phyloP scores from a whole-genome alignment of 2,888 invertebrate genomes.

The Marronus borbonicus region DNA sequence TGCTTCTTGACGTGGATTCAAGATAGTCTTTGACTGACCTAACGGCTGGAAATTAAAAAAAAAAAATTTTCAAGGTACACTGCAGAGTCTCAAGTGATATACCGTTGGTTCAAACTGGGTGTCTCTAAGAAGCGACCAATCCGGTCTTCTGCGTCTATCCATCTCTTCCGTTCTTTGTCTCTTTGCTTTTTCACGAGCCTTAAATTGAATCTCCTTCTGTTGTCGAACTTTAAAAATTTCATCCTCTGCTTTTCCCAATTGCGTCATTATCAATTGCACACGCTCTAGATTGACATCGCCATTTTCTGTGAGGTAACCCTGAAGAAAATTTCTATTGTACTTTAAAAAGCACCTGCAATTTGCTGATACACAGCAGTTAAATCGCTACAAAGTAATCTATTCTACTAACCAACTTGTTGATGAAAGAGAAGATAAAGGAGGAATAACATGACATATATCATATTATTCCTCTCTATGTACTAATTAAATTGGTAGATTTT shows the following conservation, averaged over 20 bases:
- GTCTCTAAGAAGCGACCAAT: constrained; percentile 80
- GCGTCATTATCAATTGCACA: constrained; percentile 95
- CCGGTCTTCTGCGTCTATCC: constrained; percentile 72
- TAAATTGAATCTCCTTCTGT: constrained; percentile 87
- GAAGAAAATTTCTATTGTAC: constrained; percentile 57
- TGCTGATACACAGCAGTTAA: constrained; percentile 22
- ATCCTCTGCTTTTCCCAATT: constrained; percentile 95
- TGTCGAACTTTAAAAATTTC: constrained; percentile 96
- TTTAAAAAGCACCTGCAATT: constrained; percentile 46
- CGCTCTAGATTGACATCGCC: constrained; percentile 94
- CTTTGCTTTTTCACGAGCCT: constrained; percentile 83
- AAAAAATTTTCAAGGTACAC: neutral
- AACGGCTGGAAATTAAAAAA: constrained; percentile 71
- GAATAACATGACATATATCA: no score
- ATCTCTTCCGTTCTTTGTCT: constrained; percentile 73
- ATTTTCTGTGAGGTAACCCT: constrained; percentile 96
- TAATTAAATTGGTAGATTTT: no score
- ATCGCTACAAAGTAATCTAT: neutral
- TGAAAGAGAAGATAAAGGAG: no score
- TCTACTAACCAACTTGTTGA: no score
- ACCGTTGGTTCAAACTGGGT: constrained; percentile 87
- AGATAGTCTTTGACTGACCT: constrained; percentile 74
- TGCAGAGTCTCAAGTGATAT: constrained; percentile 57
- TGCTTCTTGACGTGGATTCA: constrained; percentile 85
- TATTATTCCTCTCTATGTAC: no score